Base-by-base conservation (phyloP, 2,113 vertebrate genomes). In the Bujurquina vittata region DNA sequence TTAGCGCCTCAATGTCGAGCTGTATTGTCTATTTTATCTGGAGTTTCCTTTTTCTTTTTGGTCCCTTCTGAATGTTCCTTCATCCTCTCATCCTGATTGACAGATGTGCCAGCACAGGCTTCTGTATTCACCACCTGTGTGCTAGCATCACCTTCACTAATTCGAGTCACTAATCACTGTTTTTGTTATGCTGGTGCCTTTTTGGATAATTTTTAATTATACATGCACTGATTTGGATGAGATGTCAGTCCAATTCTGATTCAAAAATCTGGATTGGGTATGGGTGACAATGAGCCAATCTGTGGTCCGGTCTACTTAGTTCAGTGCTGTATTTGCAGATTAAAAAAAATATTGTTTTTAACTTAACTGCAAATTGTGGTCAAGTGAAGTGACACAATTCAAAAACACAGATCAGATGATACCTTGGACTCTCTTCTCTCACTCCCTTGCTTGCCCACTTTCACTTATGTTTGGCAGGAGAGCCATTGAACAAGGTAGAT, bases 401-500 rank as follows among this genome's bases (percentile, higher is more conserved):
- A 37, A 37, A 37, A 37, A 8, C 35, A 37, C 35, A 37, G 35
- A 37, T 62, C 18, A 62, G 10, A 37, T n/a, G 29, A 3, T 7
- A 33, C 31, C n/a, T 62, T 35, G 60, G 35, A 22, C 40, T 65
- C 40, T 65, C 12, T 23, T 65, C 37, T 40, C 7, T 23, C 35
- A 23, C 61, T 40, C 37, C 12, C n/a, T 43, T 9, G 11, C 35
- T 43, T 43, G 4, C 22, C 12, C 40, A 1, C 3, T 40, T 11
- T 40, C 37, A 11, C 61, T 23, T 63, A 4, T 40, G 8, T 40
- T 40, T 40, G 22, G 61, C 22, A 63, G 61, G 35, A 22, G 61
- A 63, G 33, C 0, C 12, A 62, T 10, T 62, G 5, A 0, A 35
- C 60, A 62, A 35, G 18, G 20, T 4, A 35, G 0, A 62, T 35